Evolutionary conservation across 2,797 vertebrate species (phyloP).

Genomic region (Neostethus bicornis): DNA sequence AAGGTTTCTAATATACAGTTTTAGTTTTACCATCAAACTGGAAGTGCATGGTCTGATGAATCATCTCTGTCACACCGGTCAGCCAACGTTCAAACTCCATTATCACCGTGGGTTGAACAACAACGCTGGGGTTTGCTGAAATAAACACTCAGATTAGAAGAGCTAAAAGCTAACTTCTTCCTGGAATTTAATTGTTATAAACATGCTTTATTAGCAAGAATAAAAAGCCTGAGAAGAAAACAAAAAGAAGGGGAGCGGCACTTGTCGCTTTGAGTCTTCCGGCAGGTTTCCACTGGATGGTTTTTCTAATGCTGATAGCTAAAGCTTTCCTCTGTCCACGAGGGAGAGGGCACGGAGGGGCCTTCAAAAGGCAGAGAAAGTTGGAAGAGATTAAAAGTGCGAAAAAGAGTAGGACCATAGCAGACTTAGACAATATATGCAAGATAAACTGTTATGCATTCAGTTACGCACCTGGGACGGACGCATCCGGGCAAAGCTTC

Average conservation of each 20-base stretch:
- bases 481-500: constrained; percentile 62
- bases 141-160: constrained; percentile 14
- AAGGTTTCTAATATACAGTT: not conserved
- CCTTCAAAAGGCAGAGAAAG: constrained; percentile 24
- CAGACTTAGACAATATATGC: constrained; percentile 16
- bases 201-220: constrained; percentile 27
- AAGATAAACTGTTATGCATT: not conserved
- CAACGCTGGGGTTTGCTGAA: constrained; percentile 77
- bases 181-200: constrained; percentile 14
- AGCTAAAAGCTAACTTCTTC: not conserved
- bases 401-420: constrained; percentile 28
- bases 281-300: constrained; percentile 57
- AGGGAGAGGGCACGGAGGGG: constrained; percentile 41
- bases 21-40: constrained; percentile 86
- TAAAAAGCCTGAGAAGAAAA: constrained; percentile 2
- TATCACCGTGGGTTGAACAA: constrained; percentile 84
- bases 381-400: constrained; percentile 17
- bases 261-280: constrained; percentile 65
- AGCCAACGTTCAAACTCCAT: constrained; percentile 92
- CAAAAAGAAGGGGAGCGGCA: constrained; percentile 48
- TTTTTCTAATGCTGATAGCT: constrained; percentile 46
- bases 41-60: constrained; percentile 95
- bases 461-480: constrained; percentile 45
- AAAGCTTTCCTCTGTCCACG: constrained; percentile 51
- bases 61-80: constrained; percentile 88